Evolutionary conservation across 2,888 invertebrate genomes (phyloP), one percentile per base, ranked within the genome.

Genomic region (Parochlus steinenii): DNA sequence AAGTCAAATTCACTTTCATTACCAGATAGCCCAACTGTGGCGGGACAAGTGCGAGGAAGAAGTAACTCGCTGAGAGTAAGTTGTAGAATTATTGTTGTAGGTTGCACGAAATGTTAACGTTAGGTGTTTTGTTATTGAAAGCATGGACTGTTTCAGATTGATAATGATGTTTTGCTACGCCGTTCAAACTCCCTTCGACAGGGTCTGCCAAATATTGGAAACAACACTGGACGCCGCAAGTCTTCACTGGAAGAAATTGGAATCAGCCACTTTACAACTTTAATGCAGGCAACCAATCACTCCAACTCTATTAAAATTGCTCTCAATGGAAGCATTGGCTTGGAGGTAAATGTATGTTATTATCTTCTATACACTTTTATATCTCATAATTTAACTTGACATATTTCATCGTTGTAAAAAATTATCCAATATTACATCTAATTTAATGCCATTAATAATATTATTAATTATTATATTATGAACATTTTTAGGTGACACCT

Each of bases 1-100:
- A 87, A 87, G 62, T 81, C 85, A 36, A 87, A 87, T 62, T 86
- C 86, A 37, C 67, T 87, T 45, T 86, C 85, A 39, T 64, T 87
- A 47, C 87, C 87, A 33, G 86, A 87, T 58, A 86, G 83, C 56
- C 83, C 85, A 34, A 82, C 82, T 40, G 77, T 82, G 44, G 68
- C 77, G 43, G 78, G 79, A 24, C 74, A 76, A 48, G 73, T 79
- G 50, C 68, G 85, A 43, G 79, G 80, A 42, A 67, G 83, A 45
- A 86, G 86, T 39, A 87, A 87, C 58, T 86, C 86, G 29, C 65
- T 87, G 41, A 69, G 87, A 45, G 81, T 87, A 39, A 52, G 57
- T 31, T 33, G 8, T 33, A 17, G 4, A 23, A 14, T 6, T 12
- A 22, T 19, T 3, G 18, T 24, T 31, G 10, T 30, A 18, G 6